phyloP scores from a whole-genome alignment of 1,140 invertebrate genomes.

The Drosophila parabipectinata region DNA sequence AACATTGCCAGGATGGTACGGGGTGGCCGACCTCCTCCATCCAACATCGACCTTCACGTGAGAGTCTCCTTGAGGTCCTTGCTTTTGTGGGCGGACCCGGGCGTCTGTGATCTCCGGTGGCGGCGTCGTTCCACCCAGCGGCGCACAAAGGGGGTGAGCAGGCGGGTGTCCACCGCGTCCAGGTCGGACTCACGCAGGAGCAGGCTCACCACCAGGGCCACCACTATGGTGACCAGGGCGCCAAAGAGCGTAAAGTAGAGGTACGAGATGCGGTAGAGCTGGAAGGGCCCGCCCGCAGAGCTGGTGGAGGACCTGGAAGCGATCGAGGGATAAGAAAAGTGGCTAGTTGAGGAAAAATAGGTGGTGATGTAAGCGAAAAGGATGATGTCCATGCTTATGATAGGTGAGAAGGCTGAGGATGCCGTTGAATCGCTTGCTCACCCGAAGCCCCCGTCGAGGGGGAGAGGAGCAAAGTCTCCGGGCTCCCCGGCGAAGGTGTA shows the following conservation, averaged over 20 bases:
- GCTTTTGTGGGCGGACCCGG: conserved; percentile 20
- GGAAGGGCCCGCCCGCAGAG: conserved; percentile 35
- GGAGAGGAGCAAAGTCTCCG: conserved; percentile 50
- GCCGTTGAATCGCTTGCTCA: conserved; percentile 9
- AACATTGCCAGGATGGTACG: conserved; percentile 42
- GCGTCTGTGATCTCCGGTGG: conserved; percentile 40
- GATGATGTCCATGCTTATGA: no score
- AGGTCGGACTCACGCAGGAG: conserved; percentile 85
- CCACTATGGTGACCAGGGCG: conserved; percentile 87
- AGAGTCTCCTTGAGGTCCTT: conserved; percentile 47
- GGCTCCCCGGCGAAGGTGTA: conserved; percentile 84
- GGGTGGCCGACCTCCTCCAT: neutral
- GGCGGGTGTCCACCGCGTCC: conserved; percentile 86
- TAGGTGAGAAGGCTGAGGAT: neutral
- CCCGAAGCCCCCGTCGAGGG: conserved; percentile 46
- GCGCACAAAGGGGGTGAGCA: conserved; percentile 89
- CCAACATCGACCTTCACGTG: conserved; percentile 32
- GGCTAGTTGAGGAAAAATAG: neutral
- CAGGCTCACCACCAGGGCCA: conserved; percentile 86
- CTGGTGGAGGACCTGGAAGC: conserved; percentile 15
- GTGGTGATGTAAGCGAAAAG: no score
- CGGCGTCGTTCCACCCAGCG: conserved; percentile 85
- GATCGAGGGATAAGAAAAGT: neutral
- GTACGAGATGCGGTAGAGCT: conserved; percentile 86
- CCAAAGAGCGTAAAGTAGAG: conserved; percentile 88